Conservation (phyloP, 2,797 vertebrate genomes). For the Eurystomus glaucurus region DNA sequence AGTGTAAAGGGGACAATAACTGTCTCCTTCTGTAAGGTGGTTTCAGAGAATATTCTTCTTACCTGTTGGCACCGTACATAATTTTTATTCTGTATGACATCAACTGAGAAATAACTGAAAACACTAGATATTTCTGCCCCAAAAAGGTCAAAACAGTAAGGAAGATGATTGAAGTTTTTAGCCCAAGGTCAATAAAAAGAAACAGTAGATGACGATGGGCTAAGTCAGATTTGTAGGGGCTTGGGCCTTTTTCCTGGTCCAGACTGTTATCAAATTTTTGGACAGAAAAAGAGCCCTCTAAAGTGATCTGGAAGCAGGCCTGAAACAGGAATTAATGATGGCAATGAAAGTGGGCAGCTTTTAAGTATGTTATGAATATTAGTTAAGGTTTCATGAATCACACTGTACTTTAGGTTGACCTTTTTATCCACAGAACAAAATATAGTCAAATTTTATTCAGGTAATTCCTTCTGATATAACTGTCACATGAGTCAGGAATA, state of each 20-base stretch:
- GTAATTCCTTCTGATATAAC: neutral
- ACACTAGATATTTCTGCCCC: neutral
- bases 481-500: neutral
- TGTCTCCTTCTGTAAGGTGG: neutral
- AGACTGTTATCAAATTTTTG: neutral
- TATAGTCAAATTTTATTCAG: conserved; percentile 6
- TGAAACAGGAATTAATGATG: neutral
- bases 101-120: conserved; percentile 5
- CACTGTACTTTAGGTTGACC: neutral
- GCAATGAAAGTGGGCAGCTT: neutral
- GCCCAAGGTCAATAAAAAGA: neutral
- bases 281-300: neutral
- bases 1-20: neutral
- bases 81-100: conserved; percentile 20
- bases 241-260: neutral
- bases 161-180: neutral
- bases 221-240: neutral
- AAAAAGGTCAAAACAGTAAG: neutral
- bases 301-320: neutral
- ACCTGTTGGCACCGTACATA: neutral
- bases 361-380: conserved; percentile 12
- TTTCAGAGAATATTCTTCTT: conserved; percentile 15
- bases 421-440: conserved; percentile 12
- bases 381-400: conserved; percentile 21
- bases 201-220: neutral